Conservation (phyloP, 2,888 invertebrate species). For the Malthinus seriepunctatus region DNA sequence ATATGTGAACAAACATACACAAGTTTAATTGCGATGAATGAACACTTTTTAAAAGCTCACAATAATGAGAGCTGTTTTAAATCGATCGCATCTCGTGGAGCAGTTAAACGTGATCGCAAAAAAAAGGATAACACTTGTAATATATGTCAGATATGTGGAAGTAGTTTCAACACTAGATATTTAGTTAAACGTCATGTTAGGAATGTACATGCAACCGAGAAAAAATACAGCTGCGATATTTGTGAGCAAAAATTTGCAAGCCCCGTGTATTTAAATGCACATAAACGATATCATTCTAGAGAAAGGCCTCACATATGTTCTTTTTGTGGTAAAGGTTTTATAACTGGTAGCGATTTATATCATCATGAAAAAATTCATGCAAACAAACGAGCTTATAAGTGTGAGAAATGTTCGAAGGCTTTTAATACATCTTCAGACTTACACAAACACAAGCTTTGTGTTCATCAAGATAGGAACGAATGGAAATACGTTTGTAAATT, state of each 20-base stretch:
- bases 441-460: constrained; percentile 49
- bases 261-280: constrained; percentile 46
- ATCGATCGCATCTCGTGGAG: background rate
- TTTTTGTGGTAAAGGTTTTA: constrained; percentile 54
- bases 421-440: constrained; percentile 50
- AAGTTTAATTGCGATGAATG: too few relatives aligned
- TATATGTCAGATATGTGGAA: constrained; percentile 40
- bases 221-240: constrained; percentile 44
- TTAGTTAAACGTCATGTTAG: constrained; percentile 43
- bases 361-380: constrained; percentile 50
- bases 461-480: constrained; percentile 43
- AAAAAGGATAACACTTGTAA: constrained; percentile 18
- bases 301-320: constrained; percentile 46
- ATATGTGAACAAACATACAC: constrained; percentile 17
- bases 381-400: constrained; percentile 46
- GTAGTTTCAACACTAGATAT: constrained; percentile 43
- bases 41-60: background rate
- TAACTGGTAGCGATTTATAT: constrained; percentile 47
- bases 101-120: constrained; percentile 22
- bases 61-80: background rate
- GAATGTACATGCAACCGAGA: constrained; percentile 48
- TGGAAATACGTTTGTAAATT: constrained; percentile 48
- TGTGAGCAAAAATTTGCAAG: constrained; percentile 47
- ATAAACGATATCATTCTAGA: constrained; percentile 43
- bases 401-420: constrained; percentile 47